phyloP scores from a whole-genome alignment of 2,888 invertebrate genomes.

The Apomyelois bistriatella region DNA sequence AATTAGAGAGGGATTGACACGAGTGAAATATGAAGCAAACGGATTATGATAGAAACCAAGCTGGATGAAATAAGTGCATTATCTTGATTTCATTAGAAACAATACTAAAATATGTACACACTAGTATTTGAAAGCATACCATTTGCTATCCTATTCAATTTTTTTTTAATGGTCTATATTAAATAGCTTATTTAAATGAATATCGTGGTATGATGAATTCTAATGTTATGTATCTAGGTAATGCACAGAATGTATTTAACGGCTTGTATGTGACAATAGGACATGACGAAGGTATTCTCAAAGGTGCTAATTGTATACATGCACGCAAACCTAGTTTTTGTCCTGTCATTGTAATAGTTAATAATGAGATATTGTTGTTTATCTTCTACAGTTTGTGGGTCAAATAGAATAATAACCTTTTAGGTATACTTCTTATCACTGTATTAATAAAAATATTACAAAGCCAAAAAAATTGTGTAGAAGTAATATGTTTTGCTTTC shows the following conservation, averaged over 20 bases:
- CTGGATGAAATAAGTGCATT: too few species aligned
- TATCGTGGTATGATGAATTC: not conserved
- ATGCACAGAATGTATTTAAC: not conserved
- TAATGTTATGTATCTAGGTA: conserved; percentile 1
- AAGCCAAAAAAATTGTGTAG: too few species aligned
- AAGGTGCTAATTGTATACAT: not conserved
- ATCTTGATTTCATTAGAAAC: too few species aligned
- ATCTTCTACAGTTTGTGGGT: not conserved
- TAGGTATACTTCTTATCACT: too few species aligned
- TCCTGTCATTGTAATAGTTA: not conserved
- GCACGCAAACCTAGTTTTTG: conserved; percentile 1
- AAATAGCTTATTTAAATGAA: not conserved
- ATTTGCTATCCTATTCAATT: not conserved
- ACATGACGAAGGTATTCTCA: not conserved
- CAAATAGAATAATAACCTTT: not conserved
- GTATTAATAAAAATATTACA: too few species aligned
- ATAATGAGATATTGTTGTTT: not conserved
- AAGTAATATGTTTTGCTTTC: too few species aligned
- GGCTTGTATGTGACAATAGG: not conserved
- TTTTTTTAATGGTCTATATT: not conserved
- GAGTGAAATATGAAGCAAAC: too few species aligned
- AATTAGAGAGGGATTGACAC: too few species aligned
- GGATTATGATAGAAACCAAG: too few species aligned
- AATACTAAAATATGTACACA: too few species aligned
- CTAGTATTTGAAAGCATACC: too few species aligned